These are phyloP conservation scores for Orthosia cruda DNA, from an alignment of 2,888 invertebrate genomes.

Conservation along the genomic window DNA sequence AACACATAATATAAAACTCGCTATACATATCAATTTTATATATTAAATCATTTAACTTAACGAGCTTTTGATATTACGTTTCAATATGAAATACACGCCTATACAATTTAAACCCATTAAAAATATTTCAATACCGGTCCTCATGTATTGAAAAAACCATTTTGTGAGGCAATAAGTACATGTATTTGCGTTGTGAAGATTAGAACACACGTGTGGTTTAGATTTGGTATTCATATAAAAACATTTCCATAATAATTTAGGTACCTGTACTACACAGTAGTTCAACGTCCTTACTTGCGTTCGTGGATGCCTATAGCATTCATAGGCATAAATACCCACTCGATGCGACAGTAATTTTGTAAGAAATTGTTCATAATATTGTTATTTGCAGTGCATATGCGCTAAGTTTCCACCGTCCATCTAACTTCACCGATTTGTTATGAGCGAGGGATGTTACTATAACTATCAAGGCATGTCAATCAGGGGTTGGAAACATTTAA, in stretches of 20 bases:
- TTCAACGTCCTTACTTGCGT: too few species aligned
- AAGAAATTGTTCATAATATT: too few species aligned
- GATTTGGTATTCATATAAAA: not conserved
- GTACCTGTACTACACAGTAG: too few species aligned
- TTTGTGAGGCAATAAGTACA: not conserved
- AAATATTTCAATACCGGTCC: conserved; percentile 26
- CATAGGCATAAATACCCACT: too few species aligned
- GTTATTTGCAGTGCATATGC: too few species aligned
- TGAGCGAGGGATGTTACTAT: too few species aligned
- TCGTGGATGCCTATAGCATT: too few species aligned
- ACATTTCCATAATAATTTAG: not conserved
- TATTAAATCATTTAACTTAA: conserved; percentile 32
- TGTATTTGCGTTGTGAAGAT: conserved; percentile 6
- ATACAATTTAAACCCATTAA: conserved; percentile 45
- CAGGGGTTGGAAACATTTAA: too few species aligned
- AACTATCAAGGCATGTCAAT: too few species aligned
- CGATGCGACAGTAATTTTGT: too few species aligned
- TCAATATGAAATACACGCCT: conserved; percentile 15
- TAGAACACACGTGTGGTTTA: conserved; percentile 17
- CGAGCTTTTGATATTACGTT: conserved; percentile 19
- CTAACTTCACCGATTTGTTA: too few species aligned
- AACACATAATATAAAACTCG: conserved; percentile 1
- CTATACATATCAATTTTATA: conserved; percentile 1
- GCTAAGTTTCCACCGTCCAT: too few species aligned
- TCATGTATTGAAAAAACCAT: not conserved